phyloP scores from a whole-genome alignment of 92 coral and sea anemone genomes.

The Umimayanthus kanabou region DNA sequence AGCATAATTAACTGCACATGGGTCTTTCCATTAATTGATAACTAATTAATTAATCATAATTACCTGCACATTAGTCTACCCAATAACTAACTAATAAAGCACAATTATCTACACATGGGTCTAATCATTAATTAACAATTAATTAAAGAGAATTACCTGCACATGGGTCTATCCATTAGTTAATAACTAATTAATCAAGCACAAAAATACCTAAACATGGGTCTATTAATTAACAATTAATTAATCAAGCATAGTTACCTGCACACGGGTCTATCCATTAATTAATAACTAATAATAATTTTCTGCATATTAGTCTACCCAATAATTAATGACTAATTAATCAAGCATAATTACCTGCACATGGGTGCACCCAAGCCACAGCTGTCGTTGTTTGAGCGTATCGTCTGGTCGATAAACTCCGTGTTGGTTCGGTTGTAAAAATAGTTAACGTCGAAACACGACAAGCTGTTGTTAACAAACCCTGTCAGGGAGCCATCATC shows the following conservation, averaged over 20 bases:
- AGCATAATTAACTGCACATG: too few species aligned
- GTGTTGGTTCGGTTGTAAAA: constrained; percentile 55
- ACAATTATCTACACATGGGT: too few species aligned
- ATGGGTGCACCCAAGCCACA: constrained; percentile 77
- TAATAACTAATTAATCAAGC: neutral
- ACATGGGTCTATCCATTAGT: too few species aligned
- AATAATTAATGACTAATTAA: neutral
- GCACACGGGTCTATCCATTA: constrained; percentile 67
- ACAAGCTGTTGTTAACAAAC: constrained; percentile 80
- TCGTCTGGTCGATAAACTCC: constrained; percentile 10
- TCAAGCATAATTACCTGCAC: constrained; percentile 72
- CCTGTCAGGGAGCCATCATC: constrained; percentile 62
- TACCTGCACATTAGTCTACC: too few species aligned
- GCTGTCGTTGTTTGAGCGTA: constrained; percentile 56
- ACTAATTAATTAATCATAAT: too few species aligned
- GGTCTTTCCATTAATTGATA: too few species aligned
- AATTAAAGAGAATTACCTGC: too few species aligned
- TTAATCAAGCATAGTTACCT: constrained; percentile 54
- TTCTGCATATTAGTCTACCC: neutral
- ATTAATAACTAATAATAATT: too few species aligned
- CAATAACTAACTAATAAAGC: too few species aligned
- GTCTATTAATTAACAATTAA: neutral
- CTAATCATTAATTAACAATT: too few species aligned
- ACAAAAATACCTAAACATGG: constrained; percentile 81
- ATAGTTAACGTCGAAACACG: constrained; percentile 75